Evolutionary conservation across 2,113 vertebrate genomes (phyloP).

Genomic region (Calonectris borealis): DNA sequence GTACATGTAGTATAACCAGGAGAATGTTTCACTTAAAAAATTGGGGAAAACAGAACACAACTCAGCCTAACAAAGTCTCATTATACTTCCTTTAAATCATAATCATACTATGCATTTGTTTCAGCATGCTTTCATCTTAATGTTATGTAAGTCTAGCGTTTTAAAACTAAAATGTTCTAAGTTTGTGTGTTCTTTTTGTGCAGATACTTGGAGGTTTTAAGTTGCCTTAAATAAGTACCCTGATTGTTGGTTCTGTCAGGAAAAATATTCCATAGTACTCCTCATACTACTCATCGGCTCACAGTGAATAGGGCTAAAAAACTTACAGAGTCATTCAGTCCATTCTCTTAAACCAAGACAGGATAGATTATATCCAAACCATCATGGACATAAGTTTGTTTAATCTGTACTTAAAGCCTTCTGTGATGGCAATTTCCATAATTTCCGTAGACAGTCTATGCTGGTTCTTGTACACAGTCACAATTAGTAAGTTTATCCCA

Average conservation of each 20-base stretch:
- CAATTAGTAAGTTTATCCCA: neutral
- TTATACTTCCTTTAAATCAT: neutral
- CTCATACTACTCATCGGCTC: neutral
- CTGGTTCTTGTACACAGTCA: neutral
- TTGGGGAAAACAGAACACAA: neutral
- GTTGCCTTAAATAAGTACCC: neutral
- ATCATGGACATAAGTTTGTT: neutral
- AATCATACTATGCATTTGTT: neutral
- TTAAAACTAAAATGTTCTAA: neutral
- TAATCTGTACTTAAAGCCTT: neutral
- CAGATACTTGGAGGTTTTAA: neutral
- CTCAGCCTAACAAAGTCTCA: neutral
- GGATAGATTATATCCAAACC: neutral
- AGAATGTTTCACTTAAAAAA: neutral
- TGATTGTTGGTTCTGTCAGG: neutral
- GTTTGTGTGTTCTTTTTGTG: neutral
- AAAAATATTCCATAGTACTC: neutral
- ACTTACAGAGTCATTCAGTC: neutral
- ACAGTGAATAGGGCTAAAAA: neutral
- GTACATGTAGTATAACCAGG: neutral
- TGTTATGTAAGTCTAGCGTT: fast-evolving
- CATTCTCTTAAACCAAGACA: neutral
- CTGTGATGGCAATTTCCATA: neutral
- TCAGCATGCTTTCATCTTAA: neutral
- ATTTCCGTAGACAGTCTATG: neutral